Base-by-base conservation (phyloP, 1,140 invertebrate species). In the Stenopsyche tienmushanensis region DNA sequence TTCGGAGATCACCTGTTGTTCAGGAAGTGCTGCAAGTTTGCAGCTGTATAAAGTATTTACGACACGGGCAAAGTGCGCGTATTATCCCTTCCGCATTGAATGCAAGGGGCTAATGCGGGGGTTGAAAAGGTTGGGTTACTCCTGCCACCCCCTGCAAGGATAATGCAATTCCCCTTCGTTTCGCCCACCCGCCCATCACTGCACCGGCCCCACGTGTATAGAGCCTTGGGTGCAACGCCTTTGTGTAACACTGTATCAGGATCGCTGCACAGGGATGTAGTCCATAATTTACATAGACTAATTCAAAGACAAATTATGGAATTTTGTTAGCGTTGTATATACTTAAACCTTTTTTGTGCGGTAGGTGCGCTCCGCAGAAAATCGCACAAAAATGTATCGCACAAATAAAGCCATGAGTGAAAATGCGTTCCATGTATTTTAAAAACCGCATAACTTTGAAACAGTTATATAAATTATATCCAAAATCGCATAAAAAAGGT, bases 191-290 rank as follows among this genome's bases (percentile, higher is more conserved):
- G 39, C 21, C 8, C 10, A n/a, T n/a, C 41, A 45, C 45, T 13
- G 21, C 17, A 29, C 45, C 26, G 53, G 15, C 50, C 10, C 42
- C 34, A 34, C 24, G 44, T 59, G 57, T 29, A 66, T 24, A 18
- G 50, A 26, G 47, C 63, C 15, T 41, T 59, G 42, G 63, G 54
- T 47, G 39, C 52, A 57, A 44, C 42, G 57, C 44, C 64, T 55
- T 65, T 65, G 54, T 65, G 64, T 58, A 59, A 65, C 57, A 66
- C 42, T 66, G 65, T 66, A 57, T 47, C 58, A 54, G 21, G 47
- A 52, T 62, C 41, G 44, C 50, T 1, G 25, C 17, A 8, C 25
- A 55, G 23, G 59, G 65, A 59, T 55, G 65, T 29, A 66, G 39
- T 47, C 25, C n/a, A n/a, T n/a, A n/a, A n/a, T n/a, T n/a, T n/a